Evolutionary conservation across 53 echinoderm and acorn worm species (phyloP), one percentile per base, ranked within the genome.

Genomic region (Luidia sarsii): DNA sequence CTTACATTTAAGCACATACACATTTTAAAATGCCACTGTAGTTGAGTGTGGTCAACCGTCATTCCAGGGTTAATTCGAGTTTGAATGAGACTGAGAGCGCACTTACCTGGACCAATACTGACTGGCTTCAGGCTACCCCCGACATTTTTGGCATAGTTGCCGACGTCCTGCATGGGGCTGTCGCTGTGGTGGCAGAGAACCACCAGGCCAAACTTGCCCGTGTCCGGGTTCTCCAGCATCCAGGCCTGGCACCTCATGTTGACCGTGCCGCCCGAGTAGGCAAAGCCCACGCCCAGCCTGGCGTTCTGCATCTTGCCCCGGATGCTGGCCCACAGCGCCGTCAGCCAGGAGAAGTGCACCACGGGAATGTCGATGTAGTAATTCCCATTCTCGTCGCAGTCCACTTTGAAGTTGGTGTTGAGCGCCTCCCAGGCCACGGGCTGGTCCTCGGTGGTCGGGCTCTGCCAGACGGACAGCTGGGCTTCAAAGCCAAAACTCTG

Each of bases 71-170:
- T n/a, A n/a, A n/a, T n/a, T n/a, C n/a, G n/a, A n/a, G n/a, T n/a
- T n/a, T n/a, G n/a, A n/a, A n/a, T n/a, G n/a, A n/a, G n/a, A n/a
- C n/a, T n/a, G n/a, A n/a, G 57, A 11, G n/a, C 36, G 27, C n/a
- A 77, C 87, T 79, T 55, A 95, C 95, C 95, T 87, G 92, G 92
- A 56, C 71, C 77, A 67, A 95, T 92, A 46, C 82, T 57, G 3
- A 95, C 95, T 71, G 95, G 95, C 62, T 95, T 95, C 25, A 95
- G 56, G 69, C 95, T 95, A 8, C 95, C 95, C 8, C 99, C 99
- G 22, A 99, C 94, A 81, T 88, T 91, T 36, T 89, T 94, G 22
- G 88, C 86, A 77, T 99, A 94, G 80, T 93, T 99, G 31, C 93
- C 99, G 32, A 94, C 87, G 70, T 99, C 99, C 81, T 91, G 94